These are phyloP conservation scores for Andrena chrysosceles DNA, from an alignment of 2,888 invertebrate species.

Conservation along the genomic window DNA sequence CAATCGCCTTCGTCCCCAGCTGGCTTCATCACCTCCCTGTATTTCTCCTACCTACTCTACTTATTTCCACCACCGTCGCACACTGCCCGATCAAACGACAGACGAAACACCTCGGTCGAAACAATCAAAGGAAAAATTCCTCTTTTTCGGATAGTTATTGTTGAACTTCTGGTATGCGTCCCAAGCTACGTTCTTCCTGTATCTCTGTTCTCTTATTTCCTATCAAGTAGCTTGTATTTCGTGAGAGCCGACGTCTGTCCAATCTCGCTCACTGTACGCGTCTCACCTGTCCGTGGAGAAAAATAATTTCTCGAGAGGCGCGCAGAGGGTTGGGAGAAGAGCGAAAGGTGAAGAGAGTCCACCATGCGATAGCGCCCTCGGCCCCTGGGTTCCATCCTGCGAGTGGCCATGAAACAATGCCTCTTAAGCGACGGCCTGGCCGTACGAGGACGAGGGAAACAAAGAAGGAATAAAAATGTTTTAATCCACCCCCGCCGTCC, in stretches of 20 bases:
- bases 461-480: constrained; percentile 62
- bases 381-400: constrained; percentile 37
- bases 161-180: constrained; percentile 13
- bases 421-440: constrained; percentile 69
- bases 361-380: constrained; percentile 34
- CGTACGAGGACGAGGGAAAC: constrained; percentile 38
- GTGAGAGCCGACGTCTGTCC: constrained; percentile 64
- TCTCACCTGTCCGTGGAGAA: constrained; percentile 65
- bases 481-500: constrained; percentile 58
- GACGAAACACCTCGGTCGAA: background rate
- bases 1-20: background rate
- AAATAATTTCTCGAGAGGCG: constrained; percentile 68
- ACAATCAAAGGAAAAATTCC: constrained; percentile 32
- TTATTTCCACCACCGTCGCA: background rate
- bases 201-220: constrained; percentile 31
- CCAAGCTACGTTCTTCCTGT: background rate
- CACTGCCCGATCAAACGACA: background rate
- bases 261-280: constrained; percentile 68
- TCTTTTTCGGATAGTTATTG: constrained; percentile 21
- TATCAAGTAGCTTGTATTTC: constrained; percentile 58
- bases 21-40: background rate
- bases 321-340: constrained; percentile 15
- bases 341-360: constrained; percentile 39
- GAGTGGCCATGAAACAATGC: constrained; percentile 71
- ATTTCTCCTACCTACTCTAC: background rate